phyloP scores from a whole-genome alignment of 2,888 invertebrate species.

The Drosophila silvestris region DNA sequence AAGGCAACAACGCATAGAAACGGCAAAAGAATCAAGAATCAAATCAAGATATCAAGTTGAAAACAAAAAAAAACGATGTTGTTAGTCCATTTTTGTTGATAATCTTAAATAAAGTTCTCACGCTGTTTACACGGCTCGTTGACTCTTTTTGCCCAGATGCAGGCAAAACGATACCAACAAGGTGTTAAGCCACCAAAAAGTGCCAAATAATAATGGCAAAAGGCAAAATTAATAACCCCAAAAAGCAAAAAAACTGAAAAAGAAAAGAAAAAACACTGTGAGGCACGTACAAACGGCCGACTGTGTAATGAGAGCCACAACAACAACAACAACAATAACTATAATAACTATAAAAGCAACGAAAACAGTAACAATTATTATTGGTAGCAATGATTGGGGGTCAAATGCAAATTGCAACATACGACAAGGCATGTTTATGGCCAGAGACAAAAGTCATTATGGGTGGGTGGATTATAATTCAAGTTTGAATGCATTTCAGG shows the following conservation, averaged over 20 bases:
- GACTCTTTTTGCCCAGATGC: conserved; percentile 58
- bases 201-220: conserved; percentile 49
- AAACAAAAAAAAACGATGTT: conserved; percentile 5
- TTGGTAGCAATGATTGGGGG: conserved; percentile 57
- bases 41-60: conserved; percentile 46
- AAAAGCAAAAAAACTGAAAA: background rate
- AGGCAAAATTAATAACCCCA: conserved; percentile 44
- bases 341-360: background rate
- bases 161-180: conserved; percentile 48
- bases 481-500: conserved; percentile 48
- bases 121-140: conserved; percentile 83
- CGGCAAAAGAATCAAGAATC: conserved; percentile 30
- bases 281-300: conserved; percentile 56
- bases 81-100: conserved; percentile 47
- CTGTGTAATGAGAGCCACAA: conserved; percentile 53
- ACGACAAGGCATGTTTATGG: conserved; percentile 28
- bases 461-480: conserved; percentile 43
- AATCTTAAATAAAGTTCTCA: conserved; percentile 79
- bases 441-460: conserved; percentile 9
- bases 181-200: conserved; percentile 55
- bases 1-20: conserved; percentile 18
- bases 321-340: conserved; percentile 8
- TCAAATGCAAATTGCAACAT: conserved; percentile 78
- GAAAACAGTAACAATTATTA: conserved; percentile 35
- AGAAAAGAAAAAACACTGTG: conserved; percentile 33